phyloP scores from a whole-genome alignment of 2,888 invertebrate genomes.

The Ectemnius cavifrons region DNA sequence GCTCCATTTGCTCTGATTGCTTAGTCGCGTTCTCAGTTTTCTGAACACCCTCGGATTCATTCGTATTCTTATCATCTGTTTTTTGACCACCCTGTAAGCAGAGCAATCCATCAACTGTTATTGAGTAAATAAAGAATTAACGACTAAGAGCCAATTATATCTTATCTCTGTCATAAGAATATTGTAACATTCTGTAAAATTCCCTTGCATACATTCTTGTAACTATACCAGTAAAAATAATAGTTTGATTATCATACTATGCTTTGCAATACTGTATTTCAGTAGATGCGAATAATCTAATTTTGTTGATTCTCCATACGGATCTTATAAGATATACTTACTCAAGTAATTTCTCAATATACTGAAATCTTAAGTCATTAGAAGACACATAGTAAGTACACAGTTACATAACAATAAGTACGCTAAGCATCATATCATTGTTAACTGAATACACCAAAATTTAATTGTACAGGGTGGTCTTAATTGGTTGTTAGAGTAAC shows the following conservation, averaged over 20 bases:
- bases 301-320: too few species aligned
- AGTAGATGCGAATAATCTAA: too few species aligned
- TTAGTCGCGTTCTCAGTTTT: conserved; percentile 75
- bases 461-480: conserved; percentile 45
- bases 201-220: not conserved
- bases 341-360: too few species aligned
- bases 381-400: too few species aligned
- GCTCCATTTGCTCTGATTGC: conserved; percentile 74
- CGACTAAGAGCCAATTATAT: conserved; percentile 39
- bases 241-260: too few species aligned
- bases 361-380: too few species aligned
- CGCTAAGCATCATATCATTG: conserved; percentile 10
- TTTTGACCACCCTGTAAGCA: conserved; percentile 76
- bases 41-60: conserved; percentile 76
- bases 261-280: too few species aligned
- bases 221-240: not conserved
- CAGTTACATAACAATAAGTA: conserved; percentile 2
- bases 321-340: too few species aligned
- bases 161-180: conserved; percentile 3
- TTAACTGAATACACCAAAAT: conserved; percentile 19
- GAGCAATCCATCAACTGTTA: conserved; percentile 70
- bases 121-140: conserved; percentile 22
- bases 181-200: not conserved
- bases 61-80: conserved; percentile 74
- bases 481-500: not conserved